Evolutionary conservation across 1,140 invertebrate genomes (phyloP), one percentile per base, ranked within the genome.

Genomic region (Drosophila pectinifera): DNA sequence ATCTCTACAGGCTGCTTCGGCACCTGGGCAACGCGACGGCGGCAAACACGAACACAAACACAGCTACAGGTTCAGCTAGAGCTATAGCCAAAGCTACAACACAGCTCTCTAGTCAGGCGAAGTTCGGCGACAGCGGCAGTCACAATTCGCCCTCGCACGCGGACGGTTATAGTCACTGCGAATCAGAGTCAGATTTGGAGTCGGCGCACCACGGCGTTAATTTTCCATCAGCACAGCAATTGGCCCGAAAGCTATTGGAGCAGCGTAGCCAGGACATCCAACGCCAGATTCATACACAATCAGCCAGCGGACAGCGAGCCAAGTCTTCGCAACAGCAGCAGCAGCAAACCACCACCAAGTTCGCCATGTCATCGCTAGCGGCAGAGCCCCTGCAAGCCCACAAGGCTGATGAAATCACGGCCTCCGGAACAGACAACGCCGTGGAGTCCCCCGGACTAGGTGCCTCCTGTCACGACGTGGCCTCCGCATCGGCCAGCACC

Each of bases 341-440:
- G 34, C 82, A 76, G 49, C 82, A 80, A 42, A 72, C 67, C 41
- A 73, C 80, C 26, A 89, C 77, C 31, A 88, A 88, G 74, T 91
- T 89, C 49, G 77, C 90, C 58, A 91, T 91, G 90, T 91, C 90
- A 45, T 91, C 90, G 24, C 49, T 91, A 62, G 90, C 90, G 56
- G 90, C 90, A 13, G 90, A 91, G 63, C 90, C 90, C 0, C 61
- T 91, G 5, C 77, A 89, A 48, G 59, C 78, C 20, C 61, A 62
- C 38, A 79, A 83, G 49, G 38, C 57, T 2, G 80, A 80, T 18
- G 73, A 83, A 75, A 68, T 72, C 56, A 46, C 62, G 34, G 53
- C 68, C 24, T 42, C 56, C 11, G 59, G 42, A 24, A 41, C 13
- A 3, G 14, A 62, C 45, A 20, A 49, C n/a, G 16, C 43, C 5